A percentile compares a stretch with the other conserved stretches of the same genome.
phyloP scores from a whole-genome alignment of 2,113 vertebrate species.

The Channa maculata region DNA sequence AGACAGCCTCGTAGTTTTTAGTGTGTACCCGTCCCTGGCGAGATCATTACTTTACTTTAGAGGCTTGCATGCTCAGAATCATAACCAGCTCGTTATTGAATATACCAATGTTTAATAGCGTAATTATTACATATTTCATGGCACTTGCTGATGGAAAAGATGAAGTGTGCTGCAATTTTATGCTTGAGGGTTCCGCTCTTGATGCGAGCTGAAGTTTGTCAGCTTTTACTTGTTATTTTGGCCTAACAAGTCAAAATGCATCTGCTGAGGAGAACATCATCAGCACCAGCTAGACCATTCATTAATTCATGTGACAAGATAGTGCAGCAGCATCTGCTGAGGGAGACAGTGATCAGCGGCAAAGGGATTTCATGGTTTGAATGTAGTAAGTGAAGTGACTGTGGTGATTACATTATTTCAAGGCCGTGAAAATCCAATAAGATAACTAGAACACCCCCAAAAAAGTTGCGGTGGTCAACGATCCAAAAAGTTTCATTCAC shows the following conservation, averaged over 20 bases:
- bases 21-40: slow-evolving; percentile 41
- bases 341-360: slow-evolving; percentile 61
- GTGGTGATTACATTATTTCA: slow-evolving; percentile 27
- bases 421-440: neutral
- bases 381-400: slow-evolving; percentile 32
- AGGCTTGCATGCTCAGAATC: slow-evolving; percentile 62
- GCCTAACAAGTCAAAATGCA: slow-evolving; percentile 72
- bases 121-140: slow-evolving; percentile 75
- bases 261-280: slow-evolving; percentile 64
- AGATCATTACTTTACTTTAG: slow-evolving; percentile 71
- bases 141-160: slow-evolving; percentile 51
- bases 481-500: slow-evolving; percentile 24
- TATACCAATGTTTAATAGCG: slow-evolving; percentile 71
- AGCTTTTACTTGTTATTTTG: slow-evolving; percentile 74
- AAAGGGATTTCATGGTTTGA: slow-evolving; percentile 46
- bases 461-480: neutral
- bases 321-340: slow-evolving; percentile 65
- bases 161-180: slow-evolving; percentile 59
- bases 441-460: slow-evolving; percentile 1
- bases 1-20: slow-evolving; percentile 51
- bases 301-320: slow-evolving; percentile 77
- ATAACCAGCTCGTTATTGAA: slow-evolving; percentile 68
- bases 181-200: slow-evolving; percentile 61
- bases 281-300: slow-evolving; percentile 60
- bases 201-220: slow-evolving; percentile 74